phyloP scores from a whole-genome alignment of 1,140 invertebrate genomes.

The Diorhabda elongata region DNA sequence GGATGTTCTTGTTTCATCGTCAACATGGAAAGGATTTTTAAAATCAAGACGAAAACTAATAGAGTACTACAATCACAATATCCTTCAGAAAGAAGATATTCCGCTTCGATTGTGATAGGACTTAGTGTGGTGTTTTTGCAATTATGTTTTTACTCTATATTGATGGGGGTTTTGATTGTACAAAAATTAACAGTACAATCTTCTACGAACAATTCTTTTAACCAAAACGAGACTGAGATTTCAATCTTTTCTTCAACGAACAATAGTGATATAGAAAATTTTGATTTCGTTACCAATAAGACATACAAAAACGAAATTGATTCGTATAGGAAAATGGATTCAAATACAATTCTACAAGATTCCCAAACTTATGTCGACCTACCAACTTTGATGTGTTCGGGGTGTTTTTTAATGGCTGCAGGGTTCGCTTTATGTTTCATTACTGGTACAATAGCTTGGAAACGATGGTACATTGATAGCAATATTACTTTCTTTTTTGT shows the following conservation, averaged over 20 bases:
- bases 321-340: constrained; percentile 22
- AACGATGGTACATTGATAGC: constrained; percentile 61
- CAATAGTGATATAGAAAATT: not conserved
- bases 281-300: not conserved
- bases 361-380: constrained; percentile 20
- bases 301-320: not conserved
- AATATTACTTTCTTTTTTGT: constrained; percentile 61
- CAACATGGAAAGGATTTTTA: constrained; percentile 28
- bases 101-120: constrained; percentile 61
- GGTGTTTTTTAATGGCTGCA: constrained; percentile 31
- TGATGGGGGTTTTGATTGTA: constrained; percentile 36
- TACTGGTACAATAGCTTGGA: constrained; percentile 57
- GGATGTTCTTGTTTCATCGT: not conserved
- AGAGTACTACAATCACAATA: constrained; percentile 20
- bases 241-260: not conserved
- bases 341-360: constrained; percentile 18
- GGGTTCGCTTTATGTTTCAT: constrained; percentile 53
- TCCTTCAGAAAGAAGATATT: constrained; percentile 60
- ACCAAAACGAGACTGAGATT: not conserved
- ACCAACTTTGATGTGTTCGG: constrained; percentile 23
- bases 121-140: constrained; percentile 57
- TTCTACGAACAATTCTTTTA: not conserved
- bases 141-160: constrained; percentile 52
- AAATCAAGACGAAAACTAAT: constrained; percentile 27
- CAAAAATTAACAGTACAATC: constrained; percentile 22